Evolutionary conservation across 2,113 vertebrate species (phyloP).

Genomic region (Salvelinus sp.): DNA sequence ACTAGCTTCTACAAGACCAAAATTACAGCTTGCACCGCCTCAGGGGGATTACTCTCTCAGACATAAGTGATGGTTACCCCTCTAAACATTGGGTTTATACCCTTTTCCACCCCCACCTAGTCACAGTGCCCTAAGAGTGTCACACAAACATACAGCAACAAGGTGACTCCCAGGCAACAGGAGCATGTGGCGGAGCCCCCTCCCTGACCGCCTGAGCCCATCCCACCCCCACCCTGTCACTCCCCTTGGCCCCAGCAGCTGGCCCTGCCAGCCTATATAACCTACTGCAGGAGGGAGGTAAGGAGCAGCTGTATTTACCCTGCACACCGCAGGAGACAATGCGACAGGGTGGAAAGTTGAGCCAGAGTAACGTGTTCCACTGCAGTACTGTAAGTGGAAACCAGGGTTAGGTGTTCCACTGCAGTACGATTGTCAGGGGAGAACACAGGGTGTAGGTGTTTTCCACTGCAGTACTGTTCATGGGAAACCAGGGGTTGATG

Average conservation of each 20-base stretch:
- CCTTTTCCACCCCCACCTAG: neutral
- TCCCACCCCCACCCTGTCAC: too few relatives aligned
- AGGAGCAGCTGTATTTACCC: neutral
- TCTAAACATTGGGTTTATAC: neutral
- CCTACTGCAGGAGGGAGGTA: too few relatives aligned
- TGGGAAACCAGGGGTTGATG: neutral
- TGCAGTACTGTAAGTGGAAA: neutral
- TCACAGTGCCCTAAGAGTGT: too few relatives aligned
- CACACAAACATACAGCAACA: too few relatives aligned
- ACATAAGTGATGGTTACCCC: neutral
- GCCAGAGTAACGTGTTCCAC: constrained; percentile 1
- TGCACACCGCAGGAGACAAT: neutral
- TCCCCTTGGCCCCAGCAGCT: too few relatives aligned
- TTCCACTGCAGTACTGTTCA: too few relatives aligned
- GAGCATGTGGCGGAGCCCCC: too few relatives aligned
- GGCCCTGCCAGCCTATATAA: too few relatives aligned
- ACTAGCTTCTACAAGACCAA: neutral
- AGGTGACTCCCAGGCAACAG: too few relatives aligned
- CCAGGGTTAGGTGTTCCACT: neutral
- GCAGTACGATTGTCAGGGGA: neutral
- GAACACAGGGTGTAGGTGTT: too few relatives aligned
- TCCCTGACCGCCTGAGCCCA: too few relatives aligned
- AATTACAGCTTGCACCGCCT: neutral
- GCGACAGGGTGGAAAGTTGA: neutral
- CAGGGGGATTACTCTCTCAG: too few relatives aligned